These are phyloP conservation scores for Emys orbicularis DNA, from an alignment of 2,797 vertebrate genomes.

Conservation along the genomic window DNA sequence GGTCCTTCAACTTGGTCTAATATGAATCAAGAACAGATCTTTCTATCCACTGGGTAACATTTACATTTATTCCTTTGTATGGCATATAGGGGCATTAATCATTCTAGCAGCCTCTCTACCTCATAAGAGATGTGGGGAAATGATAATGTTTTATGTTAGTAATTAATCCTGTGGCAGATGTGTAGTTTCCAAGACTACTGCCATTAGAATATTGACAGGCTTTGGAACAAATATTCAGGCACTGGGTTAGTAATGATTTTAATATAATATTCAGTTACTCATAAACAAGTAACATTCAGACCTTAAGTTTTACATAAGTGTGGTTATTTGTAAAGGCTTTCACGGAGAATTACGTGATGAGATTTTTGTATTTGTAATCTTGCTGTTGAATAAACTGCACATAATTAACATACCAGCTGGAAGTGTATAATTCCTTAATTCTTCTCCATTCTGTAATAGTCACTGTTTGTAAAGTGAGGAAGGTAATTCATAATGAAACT, in stretches of 20 bases:
- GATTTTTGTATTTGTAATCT: conserved; percentile 64
- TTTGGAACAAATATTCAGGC: conserved; percentile 74
- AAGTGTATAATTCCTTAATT: conserved; percentile 51
- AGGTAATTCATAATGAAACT: conserved; percentile 62
- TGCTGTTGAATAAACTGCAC: conserved; percentile 69
- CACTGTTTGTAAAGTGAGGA: conserved; percentile 53
- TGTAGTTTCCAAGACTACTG: conserved; percentile 80
- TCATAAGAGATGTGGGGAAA: conserved; percentile 80
- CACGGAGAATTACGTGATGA: conserved; percentile 48
- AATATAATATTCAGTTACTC: conserved; percentile 74
- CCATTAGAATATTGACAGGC: conserved; percentile 79
- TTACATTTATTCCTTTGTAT: conserved; percentile 72
- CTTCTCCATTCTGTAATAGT: conserved; percentile 27
- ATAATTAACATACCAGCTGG: conserved; percentile 72
- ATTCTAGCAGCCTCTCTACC: conserved; percentile 73
- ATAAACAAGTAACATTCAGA: conserved; percentile 70
- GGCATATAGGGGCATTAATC: conserved; percentile 77
- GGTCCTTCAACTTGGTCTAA: conserved; percentile 56
- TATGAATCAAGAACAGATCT: conserved; percentile 50
- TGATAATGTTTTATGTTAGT: conserved; percentile 84
- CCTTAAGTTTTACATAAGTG: conserved; percentile 69
- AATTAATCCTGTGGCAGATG: conserved; percentile 85
- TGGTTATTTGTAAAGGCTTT: conserved; percentile 71
- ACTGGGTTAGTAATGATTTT: conserved; percentile 76
- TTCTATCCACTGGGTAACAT: conserved; percentile 63